phyloP scores from a whole-genome alignment of 1,140 invertebrate species.

The Phymorhynchus buccinoides region DNA sequence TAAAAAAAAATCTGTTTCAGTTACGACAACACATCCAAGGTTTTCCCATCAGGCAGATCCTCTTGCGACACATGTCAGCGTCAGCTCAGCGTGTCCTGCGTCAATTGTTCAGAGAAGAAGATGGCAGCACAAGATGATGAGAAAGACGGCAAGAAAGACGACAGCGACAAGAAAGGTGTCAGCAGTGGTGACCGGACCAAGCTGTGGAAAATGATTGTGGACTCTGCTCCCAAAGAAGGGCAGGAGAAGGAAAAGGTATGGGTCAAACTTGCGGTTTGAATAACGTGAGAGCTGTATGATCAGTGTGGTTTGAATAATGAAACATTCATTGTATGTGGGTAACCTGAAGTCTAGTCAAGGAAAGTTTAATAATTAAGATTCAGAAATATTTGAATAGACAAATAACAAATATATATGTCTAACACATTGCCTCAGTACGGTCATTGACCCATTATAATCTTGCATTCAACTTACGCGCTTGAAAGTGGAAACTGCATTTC shows the following conservation, averaged over 20 bases:
- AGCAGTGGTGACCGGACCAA: not conserved
- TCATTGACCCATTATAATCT: no score
- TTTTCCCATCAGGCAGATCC: not conserved
- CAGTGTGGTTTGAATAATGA: no score
- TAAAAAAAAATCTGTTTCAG: not conserved
- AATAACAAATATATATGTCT: no score
- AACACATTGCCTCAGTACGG: no score
- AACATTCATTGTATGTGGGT: no score
- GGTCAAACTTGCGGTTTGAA: no score
- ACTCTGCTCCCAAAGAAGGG: not conserved
- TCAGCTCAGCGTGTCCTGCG: conserved; percentile 3
- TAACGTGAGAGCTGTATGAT: no score
- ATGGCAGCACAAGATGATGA: not conserved
- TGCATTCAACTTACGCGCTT: no score
- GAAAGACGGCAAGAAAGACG: not conserved
- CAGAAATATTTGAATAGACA: no score
- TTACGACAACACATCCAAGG: not conserved
- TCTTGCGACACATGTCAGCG: not conserved
- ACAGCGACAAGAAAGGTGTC: not conserved
- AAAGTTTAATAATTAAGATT: no score
- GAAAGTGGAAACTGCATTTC: no score
- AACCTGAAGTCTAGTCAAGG: no score
- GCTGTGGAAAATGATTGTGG: conserved; percentile 8
- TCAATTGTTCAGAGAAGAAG: not conserved
- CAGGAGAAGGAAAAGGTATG: not conserved